Conservation (phyloP, 2,888 invertebrate genomes). For the Oegoconia quadripuncta region DNA sequence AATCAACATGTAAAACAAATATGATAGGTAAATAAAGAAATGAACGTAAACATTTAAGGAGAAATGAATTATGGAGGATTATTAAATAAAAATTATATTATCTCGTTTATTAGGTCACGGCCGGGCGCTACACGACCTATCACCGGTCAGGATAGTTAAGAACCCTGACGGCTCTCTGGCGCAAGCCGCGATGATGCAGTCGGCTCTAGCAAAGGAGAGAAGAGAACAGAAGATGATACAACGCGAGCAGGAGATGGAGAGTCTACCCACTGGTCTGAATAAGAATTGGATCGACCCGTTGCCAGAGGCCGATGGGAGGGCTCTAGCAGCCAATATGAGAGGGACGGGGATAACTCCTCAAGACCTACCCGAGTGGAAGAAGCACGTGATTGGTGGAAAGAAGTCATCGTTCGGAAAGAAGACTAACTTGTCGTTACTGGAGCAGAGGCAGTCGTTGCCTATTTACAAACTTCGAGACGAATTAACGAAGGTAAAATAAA, state of each 20-base stretch:
- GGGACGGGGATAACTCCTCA: slow-evolving; percentile 91
- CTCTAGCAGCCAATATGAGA: slow-evolving; percentile 87
- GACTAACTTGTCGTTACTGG: slow-evolving; percentile 94
- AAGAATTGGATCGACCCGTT: slow-evolving; percentile 98
- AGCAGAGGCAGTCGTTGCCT: slow-evolving; percentile 97
- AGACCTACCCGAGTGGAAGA: slow-evolving; percentile 99
- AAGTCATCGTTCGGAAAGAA: slow-evolving; percentile 99
- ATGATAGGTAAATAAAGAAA: too few species aligned
- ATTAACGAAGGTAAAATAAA: slow-evolving; percentile 86
- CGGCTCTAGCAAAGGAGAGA: slow-evolving; percentile 97
- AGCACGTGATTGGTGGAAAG: slow-evolving; percentile 97
- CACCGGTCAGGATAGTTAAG: slow-evolving; percentile 96
- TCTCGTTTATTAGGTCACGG: too few species aligned
- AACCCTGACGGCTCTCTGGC: slow-evolving; percentile 99
- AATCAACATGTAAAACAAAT: too few species aligned
- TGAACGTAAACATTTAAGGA: too few species aligned
- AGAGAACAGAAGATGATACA: slow-evolving; percentile 98
- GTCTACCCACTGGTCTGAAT: slow-evolving; percentile 86
- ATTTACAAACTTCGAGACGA: slow-evolving; percentile 98
- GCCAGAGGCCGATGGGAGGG: slow-evolving; percentile 88
- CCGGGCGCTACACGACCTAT: slow-evolving; percentile 92
- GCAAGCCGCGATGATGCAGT: slow-evolving; percentile 99
- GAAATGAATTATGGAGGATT: too few species aligned
- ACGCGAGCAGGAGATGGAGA: slow-evolving; percentile 93
- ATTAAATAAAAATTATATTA: too few species aligned